phyloP scores from a whole-genome alignment of 35 echinoderm and acorn worm species.

The Eucidaris tribuloides region DNA sequence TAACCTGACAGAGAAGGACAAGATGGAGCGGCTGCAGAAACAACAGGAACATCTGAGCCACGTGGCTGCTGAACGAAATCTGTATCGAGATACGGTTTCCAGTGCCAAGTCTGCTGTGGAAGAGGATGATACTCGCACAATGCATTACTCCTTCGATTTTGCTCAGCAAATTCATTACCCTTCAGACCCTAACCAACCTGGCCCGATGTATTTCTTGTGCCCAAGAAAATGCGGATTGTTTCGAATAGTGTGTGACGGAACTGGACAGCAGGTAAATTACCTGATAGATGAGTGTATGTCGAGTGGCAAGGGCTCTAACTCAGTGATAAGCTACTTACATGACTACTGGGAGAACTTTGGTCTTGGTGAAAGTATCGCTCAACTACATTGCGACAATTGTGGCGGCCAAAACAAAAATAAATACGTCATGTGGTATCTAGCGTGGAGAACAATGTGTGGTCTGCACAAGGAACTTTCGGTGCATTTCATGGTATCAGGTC shows the following conservation, averaged over 20 bases:
- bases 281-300: slow-evolving; percentile 53
- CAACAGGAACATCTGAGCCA: slow-evolving; percentile 43
- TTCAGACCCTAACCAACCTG: neutral
- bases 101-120: slow-evolving; percentile 17
- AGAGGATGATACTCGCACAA: neutral
- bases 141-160: slow-evolving; percentile 69
- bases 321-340: slow-evolving; percentile 41
- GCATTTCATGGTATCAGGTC: slow-evolving; percentile 51
- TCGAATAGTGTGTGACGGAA: slow-evolving; percentile 44
- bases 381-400: slow-evolving; percentile 68
- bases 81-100: slow-evolving; percentile 11
- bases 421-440: slow-evolving; percentile 56
- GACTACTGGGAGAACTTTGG: slow-evolving; percentile 51
- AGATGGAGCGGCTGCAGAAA: neutral
- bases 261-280: slow-evolving; percentile 41
- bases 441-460: slow-evolving; percentile 33
- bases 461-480: slow-evolving; percentile 22
- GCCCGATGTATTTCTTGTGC: slow-evolving; percentile 24
- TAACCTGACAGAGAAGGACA: neutral
- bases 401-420: slow-evolving; percentile 66
- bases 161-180: slow-evolving; percentile 60
- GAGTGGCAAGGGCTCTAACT: slow-evolving; percentile 26
- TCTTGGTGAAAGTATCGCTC: slow-evolving; percentile 20
- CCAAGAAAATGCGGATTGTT: slow-evolving; percentile 40
- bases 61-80: slow-evolving; percentile 14